phyloP scores from a whole-genome alignment of 2,888 invertebrate species.

The Hydrotaea diabolus region DNA sequence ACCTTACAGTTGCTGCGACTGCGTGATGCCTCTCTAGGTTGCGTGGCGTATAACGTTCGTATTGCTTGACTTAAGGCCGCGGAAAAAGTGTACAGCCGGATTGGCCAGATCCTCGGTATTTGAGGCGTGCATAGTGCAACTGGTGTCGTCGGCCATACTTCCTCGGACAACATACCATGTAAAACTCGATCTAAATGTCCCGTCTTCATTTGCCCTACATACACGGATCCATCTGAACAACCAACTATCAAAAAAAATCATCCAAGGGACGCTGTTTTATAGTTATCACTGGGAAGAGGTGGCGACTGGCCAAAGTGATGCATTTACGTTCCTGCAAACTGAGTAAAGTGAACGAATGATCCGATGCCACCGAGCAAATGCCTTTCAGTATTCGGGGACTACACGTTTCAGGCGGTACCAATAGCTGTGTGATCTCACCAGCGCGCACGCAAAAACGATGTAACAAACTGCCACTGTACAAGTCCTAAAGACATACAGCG shows the following conservation, averaged over 20 bases:
- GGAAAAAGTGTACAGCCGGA: constrained; percentile 96
- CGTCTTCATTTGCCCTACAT: constrained; percentile 99
- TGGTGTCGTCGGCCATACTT: constrained; percentile 86
- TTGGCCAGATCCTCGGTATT: constrained; percentile 89
- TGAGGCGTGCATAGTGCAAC: constrained; percentile 75
- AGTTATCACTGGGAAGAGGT: constrained; percentile 96
- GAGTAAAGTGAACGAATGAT: constrained; percentile 97
- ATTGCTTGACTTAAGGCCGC: constrained; percentile 95
- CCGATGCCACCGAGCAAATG: constrained; percentile 97
- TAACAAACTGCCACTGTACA: constrained; percentile 92
- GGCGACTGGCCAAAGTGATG: constrained; percentile 92
- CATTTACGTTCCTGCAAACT: constrained; percentile 94
- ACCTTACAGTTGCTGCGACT: constrained; percentile 88
- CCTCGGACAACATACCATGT: constrained; percentile 97
- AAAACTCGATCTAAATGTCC: constrained; percentile 97
- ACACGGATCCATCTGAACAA: constrained; percentile 98
- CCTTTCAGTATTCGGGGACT: constrained; percentile 95
- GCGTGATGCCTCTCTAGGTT: constrained; percentile 93
- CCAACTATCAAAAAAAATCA: constrained; percentile 98
- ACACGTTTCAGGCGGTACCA: constrained; percentile 96
- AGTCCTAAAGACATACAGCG: constrained; percentile 96
- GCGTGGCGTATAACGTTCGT: constrained; percentile 96
- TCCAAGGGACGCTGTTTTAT: constrained; percentile 98
- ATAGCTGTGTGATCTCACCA: constrained; percentile 96
- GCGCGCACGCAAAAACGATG: constrained; percentile 99